These are phyloP conservation scores for Aphidoletes aphidimyza DNA, from an alignment of 2,888 invertebrate genomes.

Conservation along the genomic window DNA sequence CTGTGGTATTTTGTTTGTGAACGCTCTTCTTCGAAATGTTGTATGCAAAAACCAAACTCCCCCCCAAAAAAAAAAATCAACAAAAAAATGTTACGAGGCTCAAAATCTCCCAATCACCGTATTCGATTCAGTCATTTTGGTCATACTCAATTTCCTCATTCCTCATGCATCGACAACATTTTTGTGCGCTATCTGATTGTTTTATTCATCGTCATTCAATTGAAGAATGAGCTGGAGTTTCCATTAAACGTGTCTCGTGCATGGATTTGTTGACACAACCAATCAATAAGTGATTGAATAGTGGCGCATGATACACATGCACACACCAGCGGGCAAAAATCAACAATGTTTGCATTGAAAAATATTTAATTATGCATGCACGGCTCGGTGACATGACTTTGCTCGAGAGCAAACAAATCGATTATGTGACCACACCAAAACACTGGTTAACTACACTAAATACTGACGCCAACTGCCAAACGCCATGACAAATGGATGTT, in stretches of 20 bases:
- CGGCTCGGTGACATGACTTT: background rate
- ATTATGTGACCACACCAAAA: background rate
- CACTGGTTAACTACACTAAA: background rate
- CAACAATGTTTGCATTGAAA: background rate
- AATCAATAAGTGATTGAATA: conserved; percentile 47
- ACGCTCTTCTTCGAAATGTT: no score
- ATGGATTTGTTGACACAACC: conserved; percentile 26
- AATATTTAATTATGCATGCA: conserved; percentile 38
- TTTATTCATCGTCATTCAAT: background rate
- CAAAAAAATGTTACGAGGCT: background rate
- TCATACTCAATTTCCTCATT: conserved; percentile 27
- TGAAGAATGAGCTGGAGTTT: background rate
- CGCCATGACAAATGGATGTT: conserved; percentile 9
- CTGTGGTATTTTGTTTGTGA: background rate
- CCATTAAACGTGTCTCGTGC: background rate
- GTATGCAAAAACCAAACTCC: no score
- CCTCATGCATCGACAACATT: no score
- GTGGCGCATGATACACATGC: conserved; percentile 46
- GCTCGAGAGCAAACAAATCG: conserved; percentile 35
- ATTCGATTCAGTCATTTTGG: background rate
- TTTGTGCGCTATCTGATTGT: background rate
- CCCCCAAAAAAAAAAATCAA: no score
- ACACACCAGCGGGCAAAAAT: conserved; percentile 7
- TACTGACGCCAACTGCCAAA: conserved; percentile 24
- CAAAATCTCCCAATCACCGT: no score